Percentiles rank a stretch among this genome's conserved stretches.
Evolutionary conservation across 2,888 invertebrate species (phyloP).

Genomic region (Melolontha melolontha): DNA sequence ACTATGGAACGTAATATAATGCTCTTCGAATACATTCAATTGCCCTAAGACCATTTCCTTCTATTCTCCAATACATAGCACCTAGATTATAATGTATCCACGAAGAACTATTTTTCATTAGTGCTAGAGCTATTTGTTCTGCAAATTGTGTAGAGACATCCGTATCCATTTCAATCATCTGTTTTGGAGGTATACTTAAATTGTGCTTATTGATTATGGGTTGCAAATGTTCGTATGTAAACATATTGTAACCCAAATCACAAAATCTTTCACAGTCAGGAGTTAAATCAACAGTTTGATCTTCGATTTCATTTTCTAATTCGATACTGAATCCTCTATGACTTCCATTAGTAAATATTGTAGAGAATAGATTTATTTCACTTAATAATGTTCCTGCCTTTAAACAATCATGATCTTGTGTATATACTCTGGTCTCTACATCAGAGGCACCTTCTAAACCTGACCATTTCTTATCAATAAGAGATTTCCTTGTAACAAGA

Average conservation of each 20-base stretch:
- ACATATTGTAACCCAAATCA: slow-evolving; percentile 72
- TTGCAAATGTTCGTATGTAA: slow-evolving; percentile 75
- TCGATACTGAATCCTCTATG: slow-evolving; percentile 65
- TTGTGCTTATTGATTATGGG: slow-evolving; percentile 68
- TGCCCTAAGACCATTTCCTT: slow-evolving; percentile 81
- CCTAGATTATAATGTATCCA: slow-evolving; percentile 87
- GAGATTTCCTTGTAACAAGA: slow-evolving; percentile 72
- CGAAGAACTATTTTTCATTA: slow-evolving; percentile 76
- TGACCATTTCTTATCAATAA: slow-evolving; percentile 73
- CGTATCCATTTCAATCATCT: slow-evolving; percentile 65
- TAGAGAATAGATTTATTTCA: slow-evolving; percentile 76
- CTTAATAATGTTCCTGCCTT: slow-evolving; percentile 74
- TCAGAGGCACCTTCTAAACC: slow-evolving; percentile 72
- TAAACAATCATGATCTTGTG: slow-evolving; percentile 74
- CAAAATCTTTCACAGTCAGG: slow-evolving; percentile 66
- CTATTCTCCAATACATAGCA: slow-evolving; percentile 82
- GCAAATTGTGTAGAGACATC: slow-evolving; percentile 69
- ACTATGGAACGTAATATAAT: slow-evolving; percentile 80
- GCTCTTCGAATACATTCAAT: slow-evolving; percentile 83
- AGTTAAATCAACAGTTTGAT: slow-evolving; percentile 57
- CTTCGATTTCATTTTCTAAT: slow-evolving; percentile 48
- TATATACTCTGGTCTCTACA: slow-evolving; percentile 71
- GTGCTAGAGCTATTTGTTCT: slow-evolving; percentile 72
- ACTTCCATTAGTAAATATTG: slow-evolving; percentile 71
- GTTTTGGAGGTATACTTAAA: slow-evolving; percentile 68